Conservation (phyloP, 2,797 vertebrate species). For the Acridotheres tristis region DNA sequence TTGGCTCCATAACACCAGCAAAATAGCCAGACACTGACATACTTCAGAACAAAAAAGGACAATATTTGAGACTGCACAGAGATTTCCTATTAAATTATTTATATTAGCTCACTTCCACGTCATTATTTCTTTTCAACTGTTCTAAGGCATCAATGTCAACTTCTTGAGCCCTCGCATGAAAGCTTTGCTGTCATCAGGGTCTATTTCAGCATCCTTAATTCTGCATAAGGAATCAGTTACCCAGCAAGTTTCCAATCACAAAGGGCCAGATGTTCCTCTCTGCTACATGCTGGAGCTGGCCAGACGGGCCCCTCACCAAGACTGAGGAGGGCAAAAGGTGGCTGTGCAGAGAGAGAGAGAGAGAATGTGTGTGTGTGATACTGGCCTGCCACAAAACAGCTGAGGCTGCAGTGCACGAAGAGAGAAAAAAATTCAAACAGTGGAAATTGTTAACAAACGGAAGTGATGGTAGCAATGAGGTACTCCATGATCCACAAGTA, state of each 20-base stretch:
- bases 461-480: not conserved
- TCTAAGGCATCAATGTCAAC: constrained; percentile 47
- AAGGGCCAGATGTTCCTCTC: constrained; percentile 68
- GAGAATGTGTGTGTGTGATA: not conserved
- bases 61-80: constrained; percentile 49
- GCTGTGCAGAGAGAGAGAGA: not conserved
- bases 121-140: constrained; percentile 66
- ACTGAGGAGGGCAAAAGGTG: constrained; percentile 55
- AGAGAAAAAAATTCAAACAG: not conserved
- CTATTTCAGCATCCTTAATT: constrained; percentile 64
- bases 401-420: not conserved
- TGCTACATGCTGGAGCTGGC: constrained; percentile 17
- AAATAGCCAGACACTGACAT: constrained; percentile 34
- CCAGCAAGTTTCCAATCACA: constrained; percentile 66
- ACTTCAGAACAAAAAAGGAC: constrained; percentile 53
- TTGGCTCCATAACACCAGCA: not conserved
- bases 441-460: not conserved
- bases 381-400: constrained; percentile 2
- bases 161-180: constrained; percentile 54
- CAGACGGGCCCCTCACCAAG: constrained; percentile 56
- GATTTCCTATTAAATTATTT: constrained; percentile 69
- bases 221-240: constrained; percentile 57
- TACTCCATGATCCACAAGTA: not conserved
- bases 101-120: constrained; percentile 66
- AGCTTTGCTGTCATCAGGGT: constrained; percentile 60